Percentiles rank a stretch among this genome's conserved stretches.
phyloP scores from a whole-genome alignment of 2,113 vertebrate genomes.

The Lipophrys pholis region DNA sequence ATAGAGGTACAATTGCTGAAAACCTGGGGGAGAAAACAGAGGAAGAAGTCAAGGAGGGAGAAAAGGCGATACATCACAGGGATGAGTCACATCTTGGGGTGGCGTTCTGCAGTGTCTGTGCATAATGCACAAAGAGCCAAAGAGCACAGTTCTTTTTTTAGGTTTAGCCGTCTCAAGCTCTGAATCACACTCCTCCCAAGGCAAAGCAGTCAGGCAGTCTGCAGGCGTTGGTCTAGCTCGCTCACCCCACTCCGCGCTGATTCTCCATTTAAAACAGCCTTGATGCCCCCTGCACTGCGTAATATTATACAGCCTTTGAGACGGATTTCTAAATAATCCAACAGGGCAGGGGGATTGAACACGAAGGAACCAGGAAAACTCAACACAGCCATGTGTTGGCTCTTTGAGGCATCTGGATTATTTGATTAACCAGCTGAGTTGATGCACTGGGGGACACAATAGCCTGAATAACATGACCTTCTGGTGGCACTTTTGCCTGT shows the following conservation, averaged over 20 bases:
- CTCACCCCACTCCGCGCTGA: constrained; percentile 18
- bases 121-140: constrained; percentile 63
- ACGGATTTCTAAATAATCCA: constrained; percentile 22
- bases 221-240: neutral
- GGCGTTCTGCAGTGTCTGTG: constrained; percentile 73
- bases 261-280: constrained; percentile 48
- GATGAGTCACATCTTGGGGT: constrained; percentile 81
- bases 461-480: constrained; percentile 37
- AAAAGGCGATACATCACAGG: constrained; percentile 55
- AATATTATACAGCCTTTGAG: constrained; percentile 20
- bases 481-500: constrained; percentile 18
- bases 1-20: neutral
- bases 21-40: constrained; percentile 7
- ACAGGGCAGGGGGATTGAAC: constrained; percentile 4
- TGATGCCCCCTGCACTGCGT: neutral
- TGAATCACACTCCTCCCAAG: constrained; percentile 60
- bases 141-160: constrained; percentile 63
- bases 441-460: constrained; percentile 15
- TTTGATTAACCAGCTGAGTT: constrained; percentile 9
- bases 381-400: neutral
- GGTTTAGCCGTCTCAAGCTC: constrained; percentile 55
- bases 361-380: neutral
- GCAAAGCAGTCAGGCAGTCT: constrained; percentile 2
- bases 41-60: constrained; percentile 8
- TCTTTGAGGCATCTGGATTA: neutral